Evolutionary conservation across 1,140 invertebrate genomes (phyloP).

Genomic region (Ceratosolen solmsi): DNA sequence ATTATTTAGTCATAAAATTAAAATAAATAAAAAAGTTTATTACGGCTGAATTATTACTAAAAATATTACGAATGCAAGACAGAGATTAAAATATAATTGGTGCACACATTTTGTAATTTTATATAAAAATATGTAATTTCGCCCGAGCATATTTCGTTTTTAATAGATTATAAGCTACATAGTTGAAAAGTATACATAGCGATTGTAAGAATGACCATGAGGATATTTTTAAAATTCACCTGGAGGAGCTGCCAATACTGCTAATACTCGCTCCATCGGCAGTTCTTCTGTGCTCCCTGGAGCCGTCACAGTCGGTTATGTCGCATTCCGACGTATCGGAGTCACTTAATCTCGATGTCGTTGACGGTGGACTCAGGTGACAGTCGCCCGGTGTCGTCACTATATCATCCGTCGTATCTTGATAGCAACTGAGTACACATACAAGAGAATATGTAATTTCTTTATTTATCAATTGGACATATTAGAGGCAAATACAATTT

Average conservation of each 20-base stretch:
- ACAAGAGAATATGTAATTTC: too few relatives aligned
- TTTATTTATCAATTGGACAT: too few relatives aligned
- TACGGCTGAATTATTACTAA: too few relatives aligned
- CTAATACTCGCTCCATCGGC: slow-evolving; percentile 87
- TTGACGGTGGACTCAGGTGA: slow-evolving; percentile 92
- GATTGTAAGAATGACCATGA: neutral
- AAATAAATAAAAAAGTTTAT: too few relatives aligned
- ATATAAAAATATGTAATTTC: too few relatives aligned
- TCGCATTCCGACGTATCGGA: slow-evolving; percentile 95
- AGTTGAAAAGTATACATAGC: too few relatives aligned
- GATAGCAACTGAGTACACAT: slow-evolving; percentile 61
- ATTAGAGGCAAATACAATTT: neutral
- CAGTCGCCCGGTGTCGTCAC: slow-evolving; percentile 82
- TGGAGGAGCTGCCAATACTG: slow-evolving; percentile 90
- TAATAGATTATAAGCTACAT: too few relatives aligned
- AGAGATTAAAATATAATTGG: too few relatives aligned
- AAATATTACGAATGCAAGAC: too few relatives aligned
- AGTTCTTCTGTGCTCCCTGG: slow-evolving; percentile 76
- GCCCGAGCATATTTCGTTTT: too few relatives aligned
- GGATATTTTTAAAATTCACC: slow-evolving; percentile 65
- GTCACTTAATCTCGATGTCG: slow-evolving; percentile 90
- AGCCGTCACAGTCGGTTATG: slow-evolving; percentile 80
- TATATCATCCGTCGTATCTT: slow-evolving; percentile 73
- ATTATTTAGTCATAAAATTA: too few relatives aligned
- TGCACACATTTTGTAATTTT: too few relatives aligned